Percentiles rank a stretch among this genome's conserved stretches.
Conservation (phyloP, 2,888 invertebrate species). For the Coecobrya sp. region DNA sequence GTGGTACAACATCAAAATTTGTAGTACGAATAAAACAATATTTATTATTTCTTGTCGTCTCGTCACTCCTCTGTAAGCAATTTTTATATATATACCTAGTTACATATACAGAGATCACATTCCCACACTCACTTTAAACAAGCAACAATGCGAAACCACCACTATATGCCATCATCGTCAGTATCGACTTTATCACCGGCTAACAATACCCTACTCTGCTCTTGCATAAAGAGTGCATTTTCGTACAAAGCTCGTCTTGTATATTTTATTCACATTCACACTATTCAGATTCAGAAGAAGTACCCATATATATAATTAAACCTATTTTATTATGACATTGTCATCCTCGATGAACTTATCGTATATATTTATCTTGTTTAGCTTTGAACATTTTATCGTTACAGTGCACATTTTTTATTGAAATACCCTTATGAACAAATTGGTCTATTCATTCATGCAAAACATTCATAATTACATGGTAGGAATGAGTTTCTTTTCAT, state of each 20-base stretch:
- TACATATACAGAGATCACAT: not conserved
- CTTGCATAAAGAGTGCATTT: not conserved
- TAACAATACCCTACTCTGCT: slow-evolving; percentile 5
- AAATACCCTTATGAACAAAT: slow-evolving; percentile 21
- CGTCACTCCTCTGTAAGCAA: not conserved
- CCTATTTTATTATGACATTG: slow-evolving; percentile 4
- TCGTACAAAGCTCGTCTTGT: too few species aligned
- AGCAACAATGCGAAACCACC: slow-evolving; percentile 3
- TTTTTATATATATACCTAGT: too few species aligned
- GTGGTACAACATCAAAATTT: not conserved
- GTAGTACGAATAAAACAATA: slow-evolving; percentile 41
- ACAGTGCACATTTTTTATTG: slow-evolving; percentile 4
- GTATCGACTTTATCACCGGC: slow-evolving; percentile 6
- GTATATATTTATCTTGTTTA: not conserved
- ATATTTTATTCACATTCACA: not conserved
- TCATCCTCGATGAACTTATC: not conserved
- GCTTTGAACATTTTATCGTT: too few species aligned
- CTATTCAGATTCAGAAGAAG: not conserved
- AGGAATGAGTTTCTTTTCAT: not conserved
- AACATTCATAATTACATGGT: slow-evolving; percentile 38
- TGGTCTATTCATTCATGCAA: slow-evolving; percentile 27
- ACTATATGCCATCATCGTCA: not conserved
- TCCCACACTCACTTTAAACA: not conserved
- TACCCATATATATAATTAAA: not conserved
- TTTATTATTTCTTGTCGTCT: slow-evolving; percentile 19